A percentile compares a stretch with the other conserved stretches of the same genome.
Conservation (phyloP, 2,797 vertebrate genomes). For the Ispidina picta region DNA sequence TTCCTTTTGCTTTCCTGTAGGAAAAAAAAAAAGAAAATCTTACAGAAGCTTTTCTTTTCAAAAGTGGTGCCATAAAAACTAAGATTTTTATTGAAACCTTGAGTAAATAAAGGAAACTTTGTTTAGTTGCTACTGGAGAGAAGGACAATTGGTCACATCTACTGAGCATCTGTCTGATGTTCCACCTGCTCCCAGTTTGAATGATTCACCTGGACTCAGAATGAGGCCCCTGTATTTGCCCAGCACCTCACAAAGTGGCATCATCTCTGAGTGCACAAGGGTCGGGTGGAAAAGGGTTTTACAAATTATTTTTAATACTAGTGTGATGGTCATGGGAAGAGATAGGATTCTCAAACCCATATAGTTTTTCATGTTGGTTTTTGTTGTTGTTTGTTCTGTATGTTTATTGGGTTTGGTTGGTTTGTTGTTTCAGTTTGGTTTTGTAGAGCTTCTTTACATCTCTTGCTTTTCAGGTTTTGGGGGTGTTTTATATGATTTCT, state of each 20-base stretch:
- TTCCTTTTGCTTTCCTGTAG: conserved; percentile 75
- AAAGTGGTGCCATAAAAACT: conserved; percentile 28
- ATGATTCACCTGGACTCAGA: not conserved
- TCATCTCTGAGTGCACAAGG: not conserved
- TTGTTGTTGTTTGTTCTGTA: too few species aligned
- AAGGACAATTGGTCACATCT: not conserved
- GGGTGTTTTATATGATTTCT: accelerated
- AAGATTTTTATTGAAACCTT: conserved; percentile 52
- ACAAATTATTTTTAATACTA: not conserved
- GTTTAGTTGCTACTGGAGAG: not conserved
- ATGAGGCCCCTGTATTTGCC: not conserved
- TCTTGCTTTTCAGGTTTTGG: not conserved
- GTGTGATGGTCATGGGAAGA: not conserved
- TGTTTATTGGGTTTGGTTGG: too few species aligned
- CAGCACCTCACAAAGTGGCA: not conserved
- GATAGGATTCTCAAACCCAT: accelerated
- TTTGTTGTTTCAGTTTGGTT: too few species aligned
- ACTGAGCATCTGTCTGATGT: not conserved
- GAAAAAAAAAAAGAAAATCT: conserved; percentile 46
- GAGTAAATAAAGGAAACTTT: conserved; percentile 41
- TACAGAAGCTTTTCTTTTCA: conserved; percentile 48
- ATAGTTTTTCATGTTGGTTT: not conserved
- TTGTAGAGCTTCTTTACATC: not conserved
- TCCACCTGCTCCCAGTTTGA: not conserved
- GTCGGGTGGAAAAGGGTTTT: not conserved